These are phyloP conservation scores for Neodon shergylaensis DNA, from an alignment of 2,113 vertebrate species.

Conservation along the genomic window DNA sequence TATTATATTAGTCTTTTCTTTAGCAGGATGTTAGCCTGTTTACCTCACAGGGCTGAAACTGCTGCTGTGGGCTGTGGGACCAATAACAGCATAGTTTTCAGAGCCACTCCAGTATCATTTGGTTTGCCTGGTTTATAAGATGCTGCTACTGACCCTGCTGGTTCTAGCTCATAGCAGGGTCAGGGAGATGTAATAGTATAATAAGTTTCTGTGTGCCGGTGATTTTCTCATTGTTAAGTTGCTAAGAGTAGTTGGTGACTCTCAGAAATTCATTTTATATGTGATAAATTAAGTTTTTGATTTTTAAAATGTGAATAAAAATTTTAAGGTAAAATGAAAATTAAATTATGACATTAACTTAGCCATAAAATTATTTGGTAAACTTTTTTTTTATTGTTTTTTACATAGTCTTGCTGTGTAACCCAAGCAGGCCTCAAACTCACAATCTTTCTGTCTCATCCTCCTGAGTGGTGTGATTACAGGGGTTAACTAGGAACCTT, in stretches of 20 bases:
- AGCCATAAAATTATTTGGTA: background rate
- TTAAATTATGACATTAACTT: background rate
- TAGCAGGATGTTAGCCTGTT: background rate
- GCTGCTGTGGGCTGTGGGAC: background rate
- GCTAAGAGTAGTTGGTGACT: background rate
- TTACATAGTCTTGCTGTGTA: background rate
- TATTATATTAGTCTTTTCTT: background rate
- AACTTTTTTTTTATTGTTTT: background rate
- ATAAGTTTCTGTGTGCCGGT: background rate
- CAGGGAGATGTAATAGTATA: background rate
- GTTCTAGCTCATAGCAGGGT: background rate
- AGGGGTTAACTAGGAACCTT: background rate
- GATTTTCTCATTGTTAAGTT: background rate
- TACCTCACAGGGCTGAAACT: background rate
- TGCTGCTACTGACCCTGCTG: background rate
- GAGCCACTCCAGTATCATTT: background rate
- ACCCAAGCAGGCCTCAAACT: background rate
- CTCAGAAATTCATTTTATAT: background rate
- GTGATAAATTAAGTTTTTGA: background rate
- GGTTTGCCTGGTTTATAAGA: background rate
- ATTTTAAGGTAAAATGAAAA: background rate
- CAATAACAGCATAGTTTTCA: background rate
- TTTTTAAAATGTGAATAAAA: background rate
- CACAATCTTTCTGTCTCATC: background rate
- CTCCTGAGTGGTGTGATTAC: background rate